Evolutionary conservation across 2,797 vertebrate species (phyloP), one percentile per base, ranked within the genome.

Genomic region (Rousettus madagascariensis): DNA sequence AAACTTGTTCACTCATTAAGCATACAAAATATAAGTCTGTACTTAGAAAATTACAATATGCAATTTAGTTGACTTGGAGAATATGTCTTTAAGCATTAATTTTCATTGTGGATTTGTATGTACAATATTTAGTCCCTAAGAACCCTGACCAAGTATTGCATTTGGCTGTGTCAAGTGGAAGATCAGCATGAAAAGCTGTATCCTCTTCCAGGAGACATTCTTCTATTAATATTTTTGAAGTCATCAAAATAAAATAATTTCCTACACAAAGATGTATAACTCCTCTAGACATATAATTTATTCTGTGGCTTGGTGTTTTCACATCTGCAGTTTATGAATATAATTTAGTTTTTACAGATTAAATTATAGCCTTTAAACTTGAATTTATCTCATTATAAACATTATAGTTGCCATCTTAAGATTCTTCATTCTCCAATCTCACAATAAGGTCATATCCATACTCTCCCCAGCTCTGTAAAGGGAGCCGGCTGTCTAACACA

Each of bases 371-470:
- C 84, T 51, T 78, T 41, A 66, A 90, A 77, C 15, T 72, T 38
- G 28, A 68, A 66, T 53, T 68, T 80, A 69, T 77, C 12, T 53
- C 46, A 63, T 65, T 63, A 69, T 22, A 53, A 92, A n/a, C 36
- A 86, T 38, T 36, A 11, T 57, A 41, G 63, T 71, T 84, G 26
- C 46, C 53, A 9, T 83, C 19, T 69, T 68, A 46, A 65, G n/a
- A 57, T 22, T 71, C 65, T 59, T 57, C 4, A 8, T 85, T 51
- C 61, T 82, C 53, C 68, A 38, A 98, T 98, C 98, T 98, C 98
- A 98, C 98, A 98, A 98, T 98, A 98, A 98, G 98, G 98, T 98
- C 99, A 98, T 98, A 99, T 98, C 98, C 98, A 99, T 98, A 98
- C 98, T 99, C 98, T 99, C 93, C 98, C 97, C 97, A 53, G 28